A percentile compares a stretch with the other conserved stretches of the same genome.
These are phyloP conservation scores for Hylaeus anthracinus DNA, from an alignment of 1,140 invertebrate species.

Conservation along the genomic window DNA sequence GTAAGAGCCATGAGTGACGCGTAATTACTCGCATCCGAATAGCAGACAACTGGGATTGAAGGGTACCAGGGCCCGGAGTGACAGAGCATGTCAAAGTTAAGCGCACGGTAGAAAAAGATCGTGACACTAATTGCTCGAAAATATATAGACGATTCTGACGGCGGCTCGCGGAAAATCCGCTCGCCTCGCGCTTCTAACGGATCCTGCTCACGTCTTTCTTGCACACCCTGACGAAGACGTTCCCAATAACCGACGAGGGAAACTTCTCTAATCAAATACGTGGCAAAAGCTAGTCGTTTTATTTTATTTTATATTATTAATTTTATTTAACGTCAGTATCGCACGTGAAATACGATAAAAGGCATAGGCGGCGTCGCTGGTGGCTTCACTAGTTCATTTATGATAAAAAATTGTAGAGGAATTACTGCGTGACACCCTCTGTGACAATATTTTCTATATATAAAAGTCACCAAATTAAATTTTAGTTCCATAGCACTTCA, in stretches of 20 bases:
- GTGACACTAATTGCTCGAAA: slow-evolving; percentile 68
- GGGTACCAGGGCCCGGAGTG: slow-evolving; percentile 63
- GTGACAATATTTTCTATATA: too few relatives aligned
- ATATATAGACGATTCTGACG: slow-evolving; percentile 55
- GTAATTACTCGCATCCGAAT: slow-evolving; percentile 69
- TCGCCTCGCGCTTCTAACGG: slow-evolving; percentile 18
- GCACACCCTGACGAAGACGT: slow-evolving; percentile 25
- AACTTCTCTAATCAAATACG: slow-evolving; percentile 6
- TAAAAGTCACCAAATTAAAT: too few relatives aligned
- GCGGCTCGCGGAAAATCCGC: slow-evolving; percentile 48
- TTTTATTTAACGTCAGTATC: too few relatives aligned
- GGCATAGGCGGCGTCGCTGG: too few relatives aligned
- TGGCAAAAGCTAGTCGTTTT: neutral
- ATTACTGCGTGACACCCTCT: too few relatives aligned
- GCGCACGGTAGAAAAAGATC: slow-evolving; percentile 65
- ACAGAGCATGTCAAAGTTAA: slow-evolving; percentile 67
- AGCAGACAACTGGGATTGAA: slow-evolving; percentile 68
- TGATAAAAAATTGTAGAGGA: too few relatives aligned
- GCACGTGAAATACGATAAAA: too few relatives aligned
- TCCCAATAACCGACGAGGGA: neutral
- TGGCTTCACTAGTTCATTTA: too few relatives aligned
- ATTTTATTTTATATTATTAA: too few relatives aligned
- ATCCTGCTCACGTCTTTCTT: slow-evolving; percentile 18
- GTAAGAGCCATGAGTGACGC: slow-evolving; percentile 69
- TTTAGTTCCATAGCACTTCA: too few relatives aligned